Percentiles rank a stretch among this genome's conserved stretches.
These are phyloP conservation scores for Protonemura montana DNA, from an alignment of 2,888 invertebrate species.

Conservation along the genomic window DNA sequence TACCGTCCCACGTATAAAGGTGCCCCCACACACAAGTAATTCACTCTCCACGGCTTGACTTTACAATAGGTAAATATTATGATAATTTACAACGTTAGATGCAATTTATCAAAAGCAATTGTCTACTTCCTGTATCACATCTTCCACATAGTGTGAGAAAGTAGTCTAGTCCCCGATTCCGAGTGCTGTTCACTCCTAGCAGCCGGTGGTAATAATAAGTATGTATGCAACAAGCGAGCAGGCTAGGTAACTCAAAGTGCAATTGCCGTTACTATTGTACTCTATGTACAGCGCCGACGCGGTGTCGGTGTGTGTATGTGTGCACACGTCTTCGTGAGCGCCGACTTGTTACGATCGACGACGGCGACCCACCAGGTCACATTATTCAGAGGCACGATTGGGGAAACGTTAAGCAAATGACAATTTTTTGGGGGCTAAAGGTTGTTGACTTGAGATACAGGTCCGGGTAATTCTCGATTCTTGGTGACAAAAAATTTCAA, in stretches of 20 bases:
- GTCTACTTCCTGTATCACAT: slow-evolving; percentile 21
- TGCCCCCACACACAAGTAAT: not conserved
- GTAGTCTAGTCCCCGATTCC: not conserved
- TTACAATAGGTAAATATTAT: slow-evolving; percentile 12
- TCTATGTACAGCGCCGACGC: not conserved
- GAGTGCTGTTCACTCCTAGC: not conserved
- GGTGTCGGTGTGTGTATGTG: not conserved
- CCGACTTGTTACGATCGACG: not conserved
- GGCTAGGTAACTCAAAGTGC: not conserved
- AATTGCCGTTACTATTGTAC: not conserved
- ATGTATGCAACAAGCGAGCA: not conserved
- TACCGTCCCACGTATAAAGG: not conserved
- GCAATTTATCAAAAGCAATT: slow-evolving; percentile 12
- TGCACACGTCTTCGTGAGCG: not conserved
- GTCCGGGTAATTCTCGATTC: not conserved
- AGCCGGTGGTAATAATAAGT: not conserved
- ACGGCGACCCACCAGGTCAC: not conserved
- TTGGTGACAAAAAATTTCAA: too few relatives aligned
- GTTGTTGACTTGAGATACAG: not conserved
- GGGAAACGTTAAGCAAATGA: not conserved
- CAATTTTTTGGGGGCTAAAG: not conserved
- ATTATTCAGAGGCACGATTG: not conserved
- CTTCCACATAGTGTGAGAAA: slow-evolving; percentile 20
- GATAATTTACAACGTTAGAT: slow-evolving; percentile 7
- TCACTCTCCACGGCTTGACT: not conserved